Evolutionary conservation across 2,888 invertebrate species (phyloP).

Genomic region (Heteromyza rotundicornis): DNA sequence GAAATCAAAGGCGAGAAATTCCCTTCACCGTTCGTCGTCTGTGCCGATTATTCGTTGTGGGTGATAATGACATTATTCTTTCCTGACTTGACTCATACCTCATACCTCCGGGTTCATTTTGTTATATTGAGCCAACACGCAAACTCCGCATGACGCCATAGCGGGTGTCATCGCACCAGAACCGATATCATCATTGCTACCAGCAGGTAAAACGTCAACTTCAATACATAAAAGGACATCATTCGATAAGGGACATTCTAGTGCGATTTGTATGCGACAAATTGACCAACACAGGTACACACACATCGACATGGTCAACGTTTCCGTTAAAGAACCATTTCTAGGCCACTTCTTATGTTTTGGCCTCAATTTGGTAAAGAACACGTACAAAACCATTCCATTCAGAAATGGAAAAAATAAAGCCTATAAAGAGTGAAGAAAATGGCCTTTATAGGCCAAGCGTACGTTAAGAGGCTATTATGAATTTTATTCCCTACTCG

Average conservation of each 20-base stretch:
- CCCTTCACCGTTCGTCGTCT: neutral
- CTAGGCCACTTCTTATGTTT: neutral
- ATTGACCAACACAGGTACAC: too few species aligned
- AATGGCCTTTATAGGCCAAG: neutral
- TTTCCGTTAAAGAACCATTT: too few species aligned
- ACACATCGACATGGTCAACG: constrained; percentile 47
- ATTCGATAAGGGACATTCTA: neutral
- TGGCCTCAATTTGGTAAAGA: neutral
- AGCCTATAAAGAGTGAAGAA: neutral
- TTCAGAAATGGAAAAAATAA: neutral
- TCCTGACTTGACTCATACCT: neutral
- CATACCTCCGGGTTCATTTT: neutral
- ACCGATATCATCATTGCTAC: neutral
- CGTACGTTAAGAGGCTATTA: too few species aligned
- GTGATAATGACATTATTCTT: constrained; percentile 49
- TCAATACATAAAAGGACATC: neutral
- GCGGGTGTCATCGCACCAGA: constrained; percentile 27
- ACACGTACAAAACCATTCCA: neutral
- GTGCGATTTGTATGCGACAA: constrained; percentile 38
- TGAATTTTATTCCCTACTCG: constrained; percentile 43
- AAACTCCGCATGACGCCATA: constrained; percentile 48
- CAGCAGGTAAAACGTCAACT: neutral
- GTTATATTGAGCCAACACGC: constrained; percentile 24
- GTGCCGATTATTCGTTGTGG: constrained; percentile 26
- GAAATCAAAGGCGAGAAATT: neutral